A percentile compares a stretch with the other conserved stretches of the same genome.
phyloP scores from a whole-genome alignment of 2,888 invertebrate species.

The Yponomeuta malinellus region DNA sequence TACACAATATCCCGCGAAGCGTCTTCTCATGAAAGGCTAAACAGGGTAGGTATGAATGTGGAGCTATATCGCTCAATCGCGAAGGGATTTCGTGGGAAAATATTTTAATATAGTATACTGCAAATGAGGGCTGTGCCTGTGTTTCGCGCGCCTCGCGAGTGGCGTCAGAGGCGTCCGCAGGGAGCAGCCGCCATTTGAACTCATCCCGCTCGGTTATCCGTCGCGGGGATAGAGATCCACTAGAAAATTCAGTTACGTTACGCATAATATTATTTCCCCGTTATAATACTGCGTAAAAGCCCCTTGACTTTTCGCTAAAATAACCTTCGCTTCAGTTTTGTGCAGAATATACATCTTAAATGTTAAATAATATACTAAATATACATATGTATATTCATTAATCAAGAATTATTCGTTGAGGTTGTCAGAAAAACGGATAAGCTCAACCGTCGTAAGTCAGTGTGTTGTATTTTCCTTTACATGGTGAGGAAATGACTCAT shows the following conservation, averaged over 20 bases:
- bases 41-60: slow-evolving; percentile 23
- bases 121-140: slow-evolving; percentile 25
- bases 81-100: slow-evolving; percentile 29
- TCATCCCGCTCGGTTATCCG: slow-evolving; percentile 49
- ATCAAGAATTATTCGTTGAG: slow-evolving; percentile 17
- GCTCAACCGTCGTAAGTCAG: slow-evolving; percentile 42
- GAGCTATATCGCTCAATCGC: slow-evolving; percentile 27
- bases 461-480: slow-evolving; percentile 35
- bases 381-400: neutral
- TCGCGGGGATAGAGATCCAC: slow-evolving; percentile 27
- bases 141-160: slow-evolving; percentile 7
- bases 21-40: slow-evolving; percentile 25
- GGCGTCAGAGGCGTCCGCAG: slow-evolving; percentile 23
- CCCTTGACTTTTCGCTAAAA: slow-evolving; percentile 9
- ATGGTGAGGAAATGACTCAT: slow-evolving; percentile 45
- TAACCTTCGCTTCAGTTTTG: neutral
- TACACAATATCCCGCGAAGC: slow-evolving; percentile 6
- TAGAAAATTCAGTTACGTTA: slow-evolving; percentile 5
- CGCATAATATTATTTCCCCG: slow-evolving; percentile 1
- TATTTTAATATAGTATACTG: slow-evolving; percentile 42
- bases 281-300: slow-evolving; percentile 5
- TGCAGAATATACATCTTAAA: slow-evolving; percentile 6
- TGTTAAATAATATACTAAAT: too few species aligned
- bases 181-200: slow-evolving; percentile 44
- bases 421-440: slow-evolving; percentile 33